Percentiles rank a stretch among this genome's conserved stretches.
phyloP scores from a whole-genome alignment of 2,113 vertebrate species.

The Tetraodon nigroviridis region DNA sequence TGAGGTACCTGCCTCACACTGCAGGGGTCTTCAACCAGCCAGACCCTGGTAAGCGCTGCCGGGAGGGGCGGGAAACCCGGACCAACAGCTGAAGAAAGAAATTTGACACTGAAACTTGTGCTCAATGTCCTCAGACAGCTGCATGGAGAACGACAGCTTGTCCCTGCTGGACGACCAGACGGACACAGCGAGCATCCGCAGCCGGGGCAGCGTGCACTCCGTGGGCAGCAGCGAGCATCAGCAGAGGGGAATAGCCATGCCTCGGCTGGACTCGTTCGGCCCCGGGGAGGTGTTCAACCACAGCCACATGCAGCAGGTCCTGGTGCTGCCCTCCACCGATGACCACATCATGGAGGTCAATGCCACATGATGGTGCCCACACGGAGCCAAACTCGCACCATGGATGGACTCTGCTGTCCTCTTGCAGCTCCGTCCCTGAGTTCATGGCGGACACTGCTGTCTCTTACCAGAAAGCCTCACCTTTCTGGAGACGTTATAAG shows the following conservation, averaged over 20 bases:
- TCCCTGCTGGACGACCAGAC: slow-evolving; percentile 89
- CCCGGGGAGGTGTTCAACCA: slow-evolving; percentile 89
- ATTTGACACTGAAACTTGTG: neutral
- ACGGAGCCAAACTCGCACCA: slow-evolving; percentile 60
- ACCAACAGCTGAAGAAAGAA: neutral
- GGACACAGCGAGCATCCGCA: slow-evolving; percentile 84
- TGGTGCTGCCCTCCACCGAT: slow-evolving; percentile 89
- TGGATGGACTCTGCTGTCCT: slow-evolving; percentile 40
- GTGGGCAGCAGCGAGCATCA: slow-evolving; percentile 80
- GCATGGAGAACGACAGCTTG: slow-evolving; percentile 91
- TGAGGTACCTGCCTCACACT: slow-evolving; percentile 93
- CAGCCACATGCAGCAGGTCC: slow-evolving; percentile 81
- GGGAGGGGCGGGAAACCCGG: too few species aligned
- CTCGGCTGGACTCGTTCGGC: slow-evolving; percentile 87
- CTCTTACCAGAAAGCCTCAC: slow-evolving; percentile 38
- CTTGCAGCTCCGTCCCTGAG: slow-evolving; percentile 27
- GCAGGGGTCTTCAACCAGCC: slow-evolving; percentile 81
- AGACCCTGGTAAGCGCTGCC: slow-evolving; percentile 80
- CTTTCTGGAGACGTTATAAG: slow-evolving; percentile 40
- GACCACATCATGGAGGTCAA: slow-evolving; percentile 96
- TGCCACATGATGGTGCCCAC: slow-evolving; percentile 82
- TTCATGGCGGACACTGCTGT: slow-evolving; percentile 24
- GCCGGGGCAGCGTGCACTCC: slow-evolving; percentile 80
- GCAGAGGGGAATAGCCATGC: slow-evolving; percentile 87
- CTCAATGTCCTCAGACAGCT: slow-evolving; percentile 79